Conservation (phyloP, 1,140 invertebrate genomes). For the Proctacanthus coquilletti region DNA sequence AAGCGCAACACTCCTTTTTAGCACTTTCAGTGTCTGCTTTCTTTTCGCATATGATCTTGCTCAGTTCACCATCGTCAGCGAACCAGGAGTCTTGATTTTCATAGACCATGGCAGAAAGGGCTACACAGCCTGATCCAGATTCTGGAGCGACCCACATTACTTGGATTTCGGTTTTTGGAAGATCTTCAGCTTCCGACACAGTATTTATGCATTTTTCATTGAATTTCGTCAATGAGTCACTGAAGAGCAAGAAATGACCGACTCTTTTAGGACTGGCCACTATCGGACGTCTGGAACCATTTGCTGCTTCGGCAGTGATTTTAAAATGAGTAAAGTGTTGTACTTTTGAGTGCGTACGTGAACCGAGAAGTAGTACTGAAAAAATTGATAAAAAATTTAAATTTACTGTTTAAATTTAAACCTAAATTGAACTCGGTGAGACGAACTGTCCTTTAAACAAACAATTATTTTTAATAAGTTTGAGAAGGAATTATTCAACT, state of each 20-base stretch:
- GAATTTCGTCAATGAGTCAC: constrained; percentile 59
- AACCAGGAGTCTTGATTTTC: constrained; percentile 73
- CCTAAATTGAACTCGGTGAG: no score
- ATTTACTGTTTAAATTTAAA: no score
- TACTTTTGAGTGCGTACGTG: constrained; percentile 50
- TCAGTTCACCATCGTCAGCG: constrained; percentile 74
- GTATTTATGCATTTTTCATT: constrained; percentile 79
- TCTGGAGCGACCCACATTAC: constrained; percentile 82
- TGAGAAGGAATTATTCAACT: no score
- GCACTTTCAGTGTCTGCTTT: constrained; percentile 30
- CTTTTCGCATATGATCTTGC: constrained; percentile 64
- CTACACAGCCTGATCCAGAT: constrained; percentile 68
- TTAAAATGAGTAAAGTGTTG: constrained; percentile 73
- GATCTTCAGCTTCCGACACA: constrained; percentile 57
- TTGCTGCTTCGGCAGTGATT: constrained; percentile 54
- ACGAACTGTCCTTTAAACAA: no score
- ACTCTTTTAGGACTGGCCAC: constrained; percentile 33
- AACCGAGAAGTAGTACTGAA: constrained; percentile 58
- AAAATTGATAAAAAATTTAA: constrained; percentile 9
- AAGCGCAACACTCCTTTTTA: constrained; percentile 64
- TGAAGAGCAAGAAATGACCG: constrained; percentile 67
- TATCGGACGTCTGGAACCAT: constrained; percentile 33
- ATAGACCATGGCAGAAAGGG: constrained; percentile 68
- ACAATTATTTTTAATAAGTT: no score
- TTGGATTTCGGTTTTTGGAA: constrained; percentile 72